Percentiles rank a stretch among this genome's conserved stretches.
Conservation (phyloP, 2,797 vertebrate species). For the Falco rusticolus region DNA sequence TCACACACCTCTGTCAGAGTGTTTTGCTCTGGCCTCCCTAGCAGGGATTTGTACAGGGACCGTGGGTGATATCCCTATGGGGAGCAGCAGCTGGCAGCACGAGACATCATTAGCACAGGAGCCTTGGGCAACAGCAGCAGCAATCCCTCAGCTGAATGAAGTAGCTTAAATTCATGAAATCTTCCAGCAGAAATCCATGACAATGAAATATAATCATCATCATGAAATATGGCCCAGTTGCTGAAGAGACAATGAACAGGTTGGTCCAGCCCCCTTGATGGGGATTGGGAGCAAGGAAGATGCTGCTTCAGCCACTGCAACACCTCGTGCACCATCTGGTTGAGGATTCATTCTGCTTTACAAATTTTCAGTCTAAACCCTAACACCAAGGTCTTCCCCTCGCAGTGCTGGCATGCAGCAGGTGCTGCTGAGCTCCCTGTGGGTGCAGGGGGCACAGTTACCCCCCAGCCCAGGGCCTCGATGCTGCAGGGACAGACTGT, state of each 20-base stretch:
- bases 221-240: not conserved
- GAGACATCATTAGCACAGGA: not conserved
- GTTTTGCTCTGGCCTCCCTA: not conserved
- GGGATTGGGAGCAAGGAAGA: not conserved
- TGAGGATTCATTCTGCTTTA: not conserved
- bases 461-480: not conserved
- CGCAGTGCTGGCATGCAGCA: accelerated
- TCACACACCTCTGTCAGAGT: not conserved
- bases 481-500: not conserved
- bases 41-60: not conserved
- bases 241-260: not conserved
- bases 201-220: not conserved
- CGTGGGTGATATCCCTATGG: not conserved
- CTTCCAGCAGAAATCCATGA: not conserved
- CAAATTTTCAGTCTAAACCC: not conserved
- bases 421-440: not conserved
- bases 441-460: not conserved
- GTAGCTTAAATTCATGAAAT: not conserved
- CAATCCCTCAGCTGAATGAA: not conserved
- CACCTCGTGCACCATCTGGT: accelerated
- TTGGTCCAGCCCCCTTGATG: not conserved
- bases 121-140: not conserved
- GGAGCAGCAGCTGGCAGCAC: not conserved
- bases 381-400: not conserved
- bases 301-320: not conserved